These are phyloP conservation scores for Ditylenchus weischeri DNA, from an alignment of 2,888 invertebrate species.

Conservation along the genomic window DNA sequence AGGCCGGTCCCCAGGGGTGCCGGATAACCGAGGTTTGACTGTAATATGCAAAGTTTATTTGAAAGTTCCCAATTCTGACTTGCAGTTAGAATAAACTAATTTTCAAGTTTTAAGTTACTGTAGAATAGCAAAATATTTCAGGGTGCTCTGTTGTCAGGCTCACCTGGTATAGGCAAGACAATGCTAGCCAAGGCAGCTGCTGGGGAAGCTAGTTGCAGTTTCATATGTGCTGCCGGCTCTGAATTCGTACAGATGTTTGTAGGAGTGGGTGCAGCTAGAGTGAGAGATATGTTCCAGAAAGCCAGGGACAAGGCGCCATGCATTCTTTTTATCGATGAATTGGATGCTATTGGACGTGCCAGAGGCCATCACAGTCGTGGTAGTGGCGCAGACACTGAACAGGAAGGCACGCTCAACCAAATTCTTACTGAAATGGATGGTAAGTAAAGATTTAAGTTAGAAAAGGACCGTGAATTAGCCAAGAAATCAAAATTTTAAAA, in stretches of 20 bases:
- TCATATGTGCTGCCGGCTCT: constrained; percentile 94
- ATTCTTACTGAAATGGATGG: constrained; percentile 99
- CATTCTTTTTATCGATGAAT: constrained; percentile 98
- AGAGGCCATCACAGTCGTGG: constrained; percentile 67
- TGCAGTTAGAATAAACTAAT: too few species aligned
- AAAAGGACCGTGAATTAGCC: too few species aligned
- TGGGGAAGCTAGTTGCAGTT: constrained; percentile 88
- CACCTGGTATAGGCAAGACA: constrained; percentile 97
- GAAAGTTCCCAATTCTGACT: too few species aligned
- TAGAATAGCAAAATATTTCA: constrained; percentile 26
- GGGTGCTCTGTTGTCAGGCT: constrained; percentile 68
- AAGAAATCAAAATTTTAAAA: too few species aligned
- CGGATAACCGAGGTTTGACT: too few species aligned
- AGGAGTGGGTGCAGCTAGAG: constrained; percentile 59
- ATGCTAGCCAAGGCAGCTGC: constrained; percentile 96
- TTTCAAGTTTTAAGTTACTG: neutral
- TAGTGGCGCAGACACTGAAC: constrained; percentile 91
- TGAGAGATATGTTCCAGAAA: constrained; percentile 85
- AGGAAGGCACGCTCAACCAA: constrained; percentile 96
- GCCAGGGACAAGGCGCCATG: constrained; percentile 96
- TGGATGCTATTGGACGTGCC: constrained; percentile 69
- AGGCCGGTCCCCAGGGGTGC: too few species aligned
- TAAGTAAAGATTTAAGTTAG: constrained; percentile 59
- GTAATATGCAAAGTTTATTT: too few species aligned
- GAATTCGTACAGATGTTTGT: constrained; percentile 79